phyloP scores from a whole-genome alignment of 2,888 invertebrate genomes.

The Nephrotoma flavescens region DNA sequence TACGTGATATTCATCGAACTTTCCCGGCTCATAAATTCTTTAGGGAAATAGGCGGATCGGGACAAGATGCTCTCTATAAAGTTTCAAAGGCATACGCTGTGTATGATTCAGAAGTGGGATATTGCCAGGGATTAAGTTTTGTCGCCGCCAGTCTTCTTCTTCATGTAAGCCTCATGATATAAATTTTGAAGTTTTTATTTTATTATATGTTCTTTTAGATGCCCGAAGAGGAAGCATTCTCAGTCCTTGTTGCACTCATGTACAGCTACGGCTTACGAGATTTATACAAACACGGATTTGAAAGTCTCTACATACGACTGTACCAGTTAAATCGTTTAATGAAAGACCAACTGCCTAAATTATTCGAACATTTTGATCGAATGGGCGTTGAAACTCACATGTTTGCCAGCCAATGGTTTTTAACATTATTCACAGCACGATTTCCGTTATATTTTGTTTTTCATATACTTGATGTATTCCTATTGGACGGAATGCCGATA shows the following conservation, averaged over 20 bases:
- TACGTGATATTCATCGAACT: constrained; percentile 92
- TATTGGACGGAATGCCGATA: constrained; percentile 87
- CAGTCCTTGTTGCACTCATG: constrained; percentile 92
- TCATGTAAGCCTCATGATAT: constrained; percentile 53
- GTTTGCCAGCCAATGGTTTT: constrained; percentile 99
- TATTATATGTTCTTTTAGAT: constrained; percentile 48
- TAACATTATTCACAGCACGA: constrained; percentile 97
- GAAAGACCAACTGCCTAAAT: constrained; percentile 65
- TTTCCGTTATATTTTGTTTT: constrained; percentile 95
- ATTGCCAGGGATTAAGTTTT: constrained; percentile 98
- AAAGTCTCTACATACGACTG: constrained; percentile 83
- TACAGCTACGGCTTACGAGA: constrained; percentile 89
- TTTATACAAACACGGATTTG: constrained; percentile 93
- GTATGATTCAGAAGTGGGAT: constrained; percentile 94
- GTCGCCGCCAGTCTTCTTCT: constrained; percentile 88
- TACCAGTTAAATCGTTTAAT: constrained; percentile 90
- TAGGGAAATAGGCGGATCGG: constrained; percentile 82
- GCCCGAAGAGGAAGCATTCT: constrained; percentile 99
- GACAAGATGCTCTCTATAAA: constrained; percentile 90
- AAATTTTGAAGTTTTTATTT: neutral
- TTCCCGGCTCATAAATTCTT: constrained; percentile 99
- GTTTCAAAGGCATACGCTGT: constrained; percentile 96
- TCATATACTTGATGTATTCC: constrained; percentile 92
- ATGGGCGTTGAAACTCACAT: constrained; percentile 90
- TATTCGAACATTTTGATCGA: constrained; percentile 68